Base-by-base conservation (phyloP, 2,797 vertebrate species). In the Loris lydekkerianus region DNA sequence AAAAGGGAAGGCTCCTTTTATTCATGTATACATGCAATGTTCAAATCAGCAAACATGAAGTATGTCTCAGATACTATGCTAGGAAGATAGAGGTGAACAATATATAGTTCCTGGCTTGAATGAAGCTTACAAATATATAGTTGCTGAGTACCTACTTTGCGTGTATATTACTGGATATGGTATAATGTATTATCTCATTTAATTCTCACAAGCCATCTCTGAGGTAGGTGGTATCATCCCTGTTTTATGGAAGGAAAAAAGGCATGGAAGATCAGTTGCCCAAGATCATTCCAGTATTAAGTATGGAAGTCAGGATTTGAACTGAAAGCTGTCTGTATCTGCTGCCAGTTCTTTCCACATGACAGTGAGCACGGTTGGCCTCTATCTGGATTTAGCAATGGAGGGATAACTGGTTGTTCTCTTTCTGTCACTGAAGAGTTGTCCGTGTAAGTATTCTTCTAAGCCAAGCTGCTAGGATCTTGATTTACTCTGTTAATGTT, bases 301-400 rank as follows among this genome's bases (percentile, higher is more conserved):
- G 27, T 81, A 63, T 31, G 5, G 58, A 92, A 91, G 31, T 20
- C 63, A 93, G 13, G 34, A 89, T 92, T 96, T 96, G 67, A 93
- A 69, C 11, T 69, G 20, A 27, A 75, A 37, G 84, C 65, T 94
- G 13, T 65, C 25, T 90, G 63, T 94, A 46, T 94, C 34, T 90
- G 60, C 83, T 86, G 31, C 65, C 76, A 91, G 46, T 91, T 93
- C 49, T 89, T 83, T 86, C n/a, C 86, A 69, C 69, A 49, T 91
- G 88, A 56, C 70, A 91, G 29, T 95, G 81, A 86, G 9, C 65
- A 83, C 63, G 77, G 18, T 95, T 96, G 82, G 63, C 9, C 23
- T 93, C 18, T 93, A 13, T 96, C 83, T 97, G 69, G 29, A 93
- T 92, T 95, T 90, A 95, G n/a, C 69, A 93, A 27, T 86, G 67